These are phyloP conservation scores for Alentia gelatinosa DNA, from an alignment of 2,888 invertebrate species.

Conservation along the genomic window DNA sequence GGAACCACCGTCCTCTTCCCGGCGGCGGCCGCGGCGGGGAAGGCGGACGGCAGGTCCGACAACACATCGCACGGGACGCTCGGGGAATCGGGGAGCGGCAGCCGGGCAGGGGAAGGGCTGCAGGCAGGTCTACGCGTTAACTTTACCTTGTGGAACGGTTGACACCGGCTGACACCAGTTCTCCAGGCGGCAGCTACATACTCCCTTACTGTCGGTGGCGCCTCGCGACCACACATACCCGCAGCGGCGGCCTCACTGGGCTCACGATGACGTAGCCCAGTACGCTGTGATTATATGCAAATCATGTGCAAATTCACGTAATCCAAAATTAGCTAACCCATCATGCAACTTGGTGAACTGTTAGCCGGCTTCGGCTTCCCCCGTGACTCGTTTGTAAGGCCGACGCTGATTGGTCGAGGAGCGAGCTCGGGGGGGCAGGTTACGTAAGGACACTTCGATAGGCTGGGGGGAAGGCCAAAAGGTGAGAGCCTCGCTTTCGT, in stretches of 20 bases:
- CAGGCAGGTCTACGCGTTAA: too few species aligned
- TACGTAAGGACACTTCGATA: constrained; percentile 68
- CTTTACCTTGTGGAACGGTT: too few species aligned
- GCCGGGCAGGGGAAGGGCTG: background rate
- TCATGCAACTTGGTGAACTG: constrained; percentile 57
- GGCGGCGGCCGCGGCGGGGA: background rate
- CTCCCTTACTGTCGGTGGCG: too few species aligned
- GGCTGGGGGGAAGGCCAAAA: constrained; percentile 60
- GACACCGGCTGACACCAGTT: background rate
- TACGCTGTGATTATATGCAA: constrained; percentile 60
- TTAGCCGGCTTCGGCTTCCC: constrained; percentile 10
- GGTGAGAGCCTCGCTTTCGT: constrained; percentile 66
- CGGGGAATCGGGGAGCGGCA: background rate
- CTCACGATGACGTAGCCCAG: background rate
- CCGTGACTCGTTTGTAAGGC: background rate
- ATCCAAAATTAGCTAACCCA: constrained; percentile 72
- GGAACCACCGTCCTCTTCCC: background rate
- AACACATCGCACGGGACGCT: background rate
- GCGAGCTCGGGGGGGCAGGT: constrained; percentile 53
- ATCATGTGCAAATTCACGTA: constrained; percentile 67
- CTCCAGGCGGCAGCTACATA: too few species aligned
- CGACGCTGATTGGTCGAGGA: constrained; percentile 44
- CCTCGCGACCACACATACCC: background rate
- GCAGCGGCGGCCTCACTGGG: constrained; percentile 24
- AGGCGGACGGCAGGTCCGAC: background rate